Base-by-base conservation (phyloP, 2,113 vertebrate species). In the Poeciliopsis retropinna region DNA sequence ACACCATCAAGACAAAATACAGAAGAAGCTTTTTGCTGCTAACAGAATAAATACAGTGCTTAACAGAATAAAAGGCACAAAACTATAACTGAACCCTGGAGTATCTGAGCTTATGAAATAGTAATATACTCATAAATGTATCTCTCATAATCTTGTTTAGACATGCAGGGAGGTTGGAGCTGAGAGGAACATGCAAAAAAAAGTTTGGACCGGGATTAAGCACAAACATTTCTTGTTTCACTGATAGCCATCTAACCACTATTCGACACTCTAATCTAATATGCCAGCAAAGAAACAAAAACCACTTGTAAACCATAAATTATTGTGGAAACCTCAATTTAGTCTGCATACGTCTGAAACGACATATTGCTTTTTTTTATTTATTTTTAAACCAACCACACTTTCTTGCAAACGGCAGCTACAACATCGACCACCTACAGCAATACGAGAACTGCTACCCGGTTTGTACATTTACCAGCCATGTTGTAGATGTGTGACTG, bases 1-100 rank as follows among this genome's bases (percentile, higher is more conserved):
- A 76, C 69, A 60, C 66, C 14, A 41, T 27, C 4, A 12, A 72
- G 71, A 92, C 78, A 70, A 74, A 85, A 82, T 12, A 72, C 28
- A n/a, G 12, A 66, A 75, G 76, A 68, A 37, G 41, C 14, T 47
- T 47, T 47, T 15, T 47, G 14, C 44, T 47, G 44, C 77, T 86
- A 78, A 41, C 61, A 82, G 69, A 80, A 79, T 67, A 81, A 75
- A 17, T 89, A 84, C 69, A 63, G 76, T 0, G 3, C 28, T 65
- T 31, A 72, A 73, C 31, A 67, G 41, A 69, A 80, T 73, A 54
- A 85, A 87, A 54, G 70, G 61, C 32, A 64, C 29, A 51, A 32
- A 67, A 60, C 13, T 41, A 1, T 14, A 76, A 31, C 29, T 61
- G 15, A 19, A 82, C 70, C 70, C 78, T 9, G 41, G 60, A 64